These are phyloP conservation scores for Nylanderia fulva DNA, from an alignment of 1,140 invertebrate genomes.

Conservation along the genomic window DNA sequence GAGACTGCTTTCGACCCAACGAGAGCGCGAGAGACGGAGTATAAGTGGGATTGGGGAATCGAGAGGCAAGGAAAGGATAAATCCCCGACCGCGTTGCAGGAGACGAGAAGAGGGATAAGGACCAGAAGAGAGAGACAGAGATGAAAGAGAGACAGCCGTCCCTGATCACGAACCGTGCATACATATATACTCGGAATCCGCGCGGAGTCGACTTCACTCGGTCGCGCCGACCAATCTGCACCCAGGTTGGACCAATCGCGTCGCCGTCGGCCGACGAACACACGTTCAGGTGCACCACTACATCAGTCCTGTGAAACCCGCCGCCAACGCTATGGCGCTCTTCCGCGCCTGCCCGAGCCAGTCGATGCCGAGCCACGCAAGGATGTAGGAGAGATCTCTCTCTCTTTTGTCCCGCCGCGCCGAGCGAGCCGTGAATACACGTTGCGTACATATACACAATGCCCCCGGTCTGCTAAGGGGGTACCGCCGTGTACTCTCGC, in stretches of 20 bases:
- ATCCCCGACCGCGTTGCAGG: constrained; percentile 44
- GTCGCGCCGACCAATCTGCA: constrained; percentile 74
- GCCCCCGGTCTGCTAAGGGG: constrained; percentile 67
- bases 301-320: constrained; percentile 37
- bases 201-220: constrained; percentile 77
- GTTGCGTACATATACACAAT: constrained; percentile 81
- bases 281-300: constrained; percentile 23
- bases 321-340: constrained; percentile 63
- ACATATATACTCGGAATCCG: constrained; percentile 73
- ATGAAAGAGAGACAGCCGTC: constrained; percentile 65
- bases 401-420: constrained; percentile 81
- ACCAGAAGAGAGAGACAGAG: constrained; percentile 29
- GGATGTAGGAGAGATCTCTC: constrained; percentile 75
- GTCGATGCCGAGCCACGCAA: constrained; percentile 80
- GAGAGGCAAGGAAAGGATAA: constrained; percentile 69
- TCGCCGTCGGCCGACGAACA: constrained; percentile 24
- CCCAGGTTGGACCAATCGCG: constrained; percentile 66
- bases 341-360: constrained; percentile 65
- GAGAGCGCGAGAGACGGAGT: constrained; percentile 57
- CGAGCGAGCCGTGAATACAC: constrained; percentile 80
- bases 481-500: constrained; percentile 71
- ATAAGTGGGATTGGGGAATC: constrained; percentile 63
- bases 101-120: constrained; percentile 45
- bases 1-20: constrained; percentile 84
- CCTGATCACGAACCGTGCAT: constrained; percentile 50